Base-by-base conservation (phyloP, 1,140 invertebrate genomes). In the Drosophila setifemur region DNA sequence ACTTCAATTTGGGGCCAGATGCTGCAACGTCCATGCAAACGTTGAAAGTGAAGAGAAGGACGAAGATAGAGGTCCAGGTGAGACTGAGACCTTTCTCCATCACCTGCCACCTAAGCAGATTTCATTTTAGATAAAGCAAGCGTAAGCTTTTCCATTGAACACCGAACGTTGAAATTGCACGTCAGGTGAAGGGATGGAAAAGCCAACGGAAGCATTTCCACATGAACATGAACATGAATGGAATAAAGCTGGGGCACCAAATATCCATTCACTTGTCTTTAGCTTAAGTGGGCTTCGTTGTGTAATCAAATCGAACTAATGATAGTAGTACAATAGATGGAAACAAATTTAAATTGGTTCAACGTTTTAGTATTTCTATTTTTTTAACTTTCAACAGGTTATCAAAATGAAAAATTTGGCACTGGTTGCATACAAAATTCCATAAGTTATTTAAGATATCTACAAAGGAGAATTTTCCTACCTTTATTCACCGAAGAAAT, bases 51-150 rank as follows among this genome's bases (percentile, higher is more conserved):
- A n/a, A 25, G 9, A 16, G n/a, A 11, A 19, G 28, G 21, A 11
- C 21, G 11, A 19, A 2, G 23, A 9, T 26, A 9, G 5, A 5
- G 37, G 18, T 29, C 12, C 31, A 35, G 23, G 16, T 28, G 33
- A 14, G 11, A 33, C 28, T 28, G 33, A 14, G 11, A 33, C 28
- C 31, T 45, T 33, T 11, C 14, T 26, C 37, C 52, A 33, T 19
- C 45, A 23, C 39, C 53, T 74, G 78, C 71, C 60, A 85, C 58
- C 78, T 85, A 60, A 79, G 79, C 74, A 78, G 79, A 83, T 83
- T 79, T 74, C 70, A 83, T 83, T 83, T 83, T 85, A 83, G 79
- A 83, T 83, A 83, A 64, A 70, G 74, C 66, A 47, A 61, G 85
- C 71, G 66, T 71, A 63, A 85, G 64, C 64, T 79, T 79, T 66